These are phyloP conservation scores for Sebastes miniatus DNA, from an alignment of 2,797 vertebrate genomes.

Conservation along the genomic window DNA sequence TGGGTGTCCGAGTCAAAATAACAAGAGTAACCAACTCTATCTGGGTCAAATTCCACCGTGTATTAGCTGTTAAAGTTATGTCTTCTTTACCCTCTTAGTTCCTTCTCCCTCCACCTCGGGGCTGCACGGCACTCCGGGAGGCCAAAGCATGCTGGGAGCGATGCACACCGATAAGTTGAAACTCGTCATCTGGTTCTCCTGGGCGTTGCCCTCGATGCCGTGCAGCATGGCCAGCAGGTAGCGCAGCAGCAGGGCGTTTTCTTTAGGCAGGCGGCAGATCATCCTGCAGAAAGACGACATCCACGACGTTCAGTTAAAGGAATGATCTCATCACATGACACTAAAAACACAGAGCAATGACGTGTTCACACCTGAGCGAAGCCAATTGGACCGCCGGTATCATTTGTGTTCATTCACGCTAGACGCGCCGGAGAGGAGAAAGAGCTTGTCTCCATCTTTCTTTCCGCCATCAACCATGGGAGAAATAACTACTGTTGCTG, in stretches of 20 bases:
- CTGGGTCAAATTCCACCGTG: slow-evolving; percentile 10
- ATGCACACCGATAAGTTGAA: slow-evolving; percentile 95
- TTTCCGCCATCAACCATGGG: too few species aligned
- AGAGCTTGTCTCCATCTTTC: too few species aligned
- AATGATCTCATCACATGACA: not conserved
- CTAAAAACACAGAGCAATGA: fast-evolving
- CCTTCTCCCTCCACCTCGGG: slow-evolving; percentile 88
- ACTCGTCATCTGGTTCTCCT: slow-evolving; percentile 93
- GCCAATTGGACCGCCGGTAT: too few species aligned
- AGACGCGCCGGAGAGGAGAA: too few species aligned
- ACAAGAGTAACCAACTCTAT: not conserved
- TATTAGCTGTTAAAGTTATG: not conserved
- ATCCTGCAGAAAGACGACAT: slow-evolving; percentile 75
- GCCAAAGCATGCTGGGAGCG: slow-evolving; percentile 93
- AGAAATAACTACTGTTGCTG: too few species aligned
- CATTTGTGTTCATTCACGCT: too few species aligned
- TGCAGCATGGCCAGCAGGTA: slow-evolving; percentile 89
- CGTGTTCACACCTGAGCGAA: too few species aligned
- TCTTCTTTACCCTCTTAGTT: slow-evolving; percentile 86
- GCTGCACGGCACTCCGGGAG: slow-evolving; percentile 80
- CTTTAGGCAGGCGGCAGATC: slow-evolving; percentile 86
- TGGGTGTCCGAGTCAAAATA: not conserved
- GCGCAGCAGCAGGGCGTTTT: slow-evolving; percentile 86
- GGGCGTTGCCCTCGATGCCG: slow-evolving; percentile 85
- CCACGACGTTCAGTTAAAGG: not conserved